Evolutionary conservation across 2,113 vertebrate genomes (phyloP), one percentile per base, ranked within the genome.

Genomic region (Zosterops japonicus): DNA sequence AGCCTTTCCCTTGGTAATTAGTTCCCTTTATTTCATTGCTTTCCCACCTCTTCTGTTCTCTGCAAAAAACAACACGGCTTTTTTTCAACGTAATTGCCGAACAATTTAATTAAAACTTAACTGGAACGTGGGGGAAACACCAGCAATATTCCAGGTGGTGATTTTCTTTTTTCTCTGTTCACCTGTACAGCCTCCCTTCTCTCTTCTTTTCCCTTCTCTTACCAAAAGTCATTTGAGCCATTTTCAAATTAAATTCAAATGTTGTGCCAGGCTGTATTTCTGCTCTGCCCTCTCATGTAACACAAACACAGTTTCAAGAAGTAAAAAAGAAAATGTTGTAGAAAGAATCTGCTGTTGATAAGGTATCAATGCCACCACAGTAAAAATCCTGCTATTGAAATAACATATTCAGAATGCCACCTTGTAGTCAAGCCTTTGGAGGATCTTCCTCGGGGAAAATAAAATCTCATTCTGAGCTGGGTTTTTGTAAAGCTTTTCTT

Each of bases 1-100:
- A 90, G 79, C 92, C 44, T 93, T 93, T 44, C 56, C 76, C 83
- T 88, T 76, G 17, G 47, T 56, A 93, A 94, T 96, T 92, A 83
- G 75, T 31, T 87, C 36, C 39, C 75, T 88, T 95, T 64, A 59
- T 93, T 89, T 94, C 72, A 23, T 56, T 81, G 22, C 49, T 35
- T 83, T 87, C 65, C 64, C 76, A 77, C 50, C 64, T 92, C 76
- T 23, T 42, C 44, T 63, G 12, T 90, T 94, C 53, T 85, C 64
- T 69, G 63, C 36, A 50, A 63, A n/a, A 39, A 44, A 9, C 65
- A 36, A 47, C 57, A 18, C 0, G 0, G 21, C 61, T 91, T 90
- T 85, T 39, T 85, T 86, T 46, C 75, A 74, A 19, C 2, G 0
- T 18, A 63, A n/a, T 64, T 84, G 47, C 56, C 41, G 68, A 64